Base-by-base conservation (phyloP, 2,888 invertebrate species). In the Patella depressa region DNA sequence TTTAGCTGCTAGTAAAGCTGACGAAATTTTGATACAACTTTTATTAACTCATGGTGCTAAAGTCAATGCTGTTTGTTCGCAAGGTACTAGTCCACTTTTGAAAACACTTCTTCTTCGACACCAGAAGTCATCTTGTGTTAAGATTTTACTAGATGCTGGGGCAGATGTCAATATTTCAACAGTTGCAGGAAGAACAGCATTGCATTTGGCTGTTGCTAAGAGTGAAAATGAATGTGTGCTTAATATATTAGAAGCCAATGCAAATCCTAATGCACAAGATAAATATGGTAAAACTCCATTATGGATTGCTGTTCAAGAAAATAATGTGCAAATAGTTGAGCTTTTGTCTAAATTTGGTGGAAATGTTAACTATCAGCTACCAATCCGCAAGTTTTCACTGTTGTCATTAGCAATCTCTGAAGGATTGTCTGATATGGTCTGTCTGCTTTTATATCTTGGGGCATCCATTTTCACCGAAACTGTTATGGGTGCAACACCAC, bases 261-360 rank as follows among this genome's bases (percentile, higher is more conserved):
- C 88, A 15, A 84, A 88, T 71, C 84, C 87, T 5, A 87, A 88
- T 76, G 75, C 78, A 2, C 71, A 78, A 57, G 89, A 89, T 82
- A 79, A 76, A 71, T 80, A 84, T 54, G 86, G 85, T 1, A 84
- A 87, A 72, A 88, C 88, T 3, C 88, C 90, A 3, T 80, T 90
- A 24, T 87, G 89, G 85, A 81, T 89, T 54, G 89, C 90, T 15
- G 87, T 88, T 4, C 80, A 81, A 76, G 87, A 88, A 76, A 86
- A 88, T 71, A 87, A 87, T 78, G 83, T 85, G 9, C 84, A 79
- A 71, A 84, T 88, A 59, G 85, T 86, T 3, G 84, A 84, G 3
- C 79, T 87, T 24, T 74, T 88, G 53, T 77, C 86, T 12, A 71
- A 76, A 53, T 80, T 84, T 79, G 87, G 88, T 9, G 87, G 81